Base-by-base conservation (phyloP, 2,113 vertebrate species). In the Corydoras sp. region DNA sequence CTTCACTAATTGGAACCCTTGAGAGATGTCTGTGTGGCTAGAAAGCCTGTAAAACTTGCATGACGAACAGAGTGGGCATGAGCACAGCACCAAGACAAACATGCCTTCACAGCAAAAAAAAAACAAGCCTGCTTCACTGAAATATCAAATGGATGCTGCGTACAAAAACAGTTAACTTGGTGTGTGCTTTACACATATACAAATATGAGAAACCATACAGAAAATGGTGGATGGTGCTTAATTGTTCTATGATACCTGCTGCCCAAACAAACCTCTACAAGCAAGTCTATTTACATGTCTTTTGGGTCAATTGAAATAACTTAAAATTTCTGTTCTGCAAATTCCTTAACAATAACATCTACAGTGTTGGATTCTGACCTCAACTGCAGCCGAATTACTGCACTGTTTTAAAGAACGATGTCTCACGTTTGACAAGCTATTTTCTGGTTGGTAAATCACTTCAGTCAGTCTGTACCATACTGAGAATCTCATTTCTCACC, bases 91-190 rank as follows among this genome's bases (percentile, higher is more conserved):
- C 58, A 68, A 58, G 49, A 29, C 60, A 64, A 59, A 62, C 70
- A 68, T 32, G 32, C 29, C 35, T 62, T 32, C 65, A 55, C 4
- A 48, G 51, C 14, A 56, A 11, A 51, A 24, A 24, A 24, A 24
- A 43, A 55, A 30, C 12, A 10, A 7, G 24, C 24, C 12, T 9
- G 3, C 9, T 54, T 66, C 66, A 76, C 18, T 61, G 35, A 24
- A 72, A 59, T 73, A 72, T 65, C 55, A 65, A 56, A 62, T 49
- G 60, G n/a, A 31, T 69, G 54, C 54, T 13, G 54, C n/a, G 54
- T 56, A 7, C 35, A 43, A 43, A 15, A n/a, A 14, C 13, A 56
- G 54, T 15, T n/a, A 5, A 56, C 14, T n/a, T 7, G 13, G 54
- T n/a, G 54, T n/a, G 54, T n/a, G 54, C 12, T 7, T 12, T 14